Conservation (phyloP, 92 coral and sea anemone genomes). For the Palythoa caribaeorum region DNA sequence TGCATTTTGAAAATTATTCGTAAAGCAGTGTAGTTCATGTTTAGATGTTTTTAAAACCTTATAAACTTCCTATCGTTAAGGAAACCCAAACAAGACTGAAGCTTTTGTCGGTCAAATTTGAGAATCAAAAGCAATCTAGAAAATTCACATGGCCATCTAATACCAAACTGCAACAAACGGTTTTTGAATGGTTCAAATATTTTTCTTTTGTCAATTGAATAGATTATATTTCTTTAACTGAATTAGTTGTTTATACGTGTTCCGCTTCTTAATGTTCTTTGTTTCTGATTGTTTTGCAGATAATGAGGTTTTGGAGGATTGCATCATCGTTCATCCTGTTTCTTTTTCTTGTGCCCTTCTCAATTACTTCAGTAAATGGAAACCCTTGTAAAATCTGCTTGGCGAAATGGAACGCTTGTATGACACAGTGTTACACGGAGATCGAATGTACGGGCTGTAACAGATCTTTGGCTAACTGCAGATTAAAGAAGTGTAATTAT, state of each 20-base stretch:
- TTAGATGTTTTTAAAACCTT: too few species aligned
- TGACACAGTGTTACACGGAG: background rate
- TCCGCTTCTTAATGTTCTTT: constrained; percentile 2
- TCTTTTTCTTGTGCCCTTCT: background rate
- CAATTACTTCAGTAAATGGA: constrained; percentile 18
- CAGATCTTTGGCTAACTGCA: background rate
- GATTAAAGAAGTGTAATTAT: background rate
- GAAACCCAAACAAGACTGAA: too few species aligned
- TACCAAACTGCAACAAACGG: too few species aligned
- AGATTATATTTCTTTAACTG: background rate
- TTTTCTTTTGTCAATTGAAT: constrained; percentile 19
- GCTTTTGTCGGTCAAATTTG: too few species aligned
- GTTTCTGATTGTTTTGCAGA: constrained; percentile 26
- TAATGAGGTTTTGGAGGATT: constrained; percentile 8
- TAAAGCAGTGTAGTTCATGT: too few species aligned
- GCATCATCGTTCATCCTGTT: constrained; percentile 15
- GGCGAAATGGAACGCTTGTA: constrained; percentile 21
- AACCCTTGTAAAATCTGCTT: constrained; percentile 14
- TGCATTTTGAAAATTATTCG: too few species aligned
- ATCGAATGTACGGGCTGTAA: constrained; percentile 27
- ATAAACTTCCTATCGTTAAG: too few species aligned
- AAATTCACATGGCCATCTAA: too few species aligned
- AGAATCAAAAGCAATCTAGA: too few species aligned
- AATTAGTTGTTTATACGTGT: background rate
- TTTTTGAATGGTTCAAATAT: background rate